phyloP scores from a whole-genome alignment of 2,113 vertebrate genomes.

The Python bivittatus region DNA sequence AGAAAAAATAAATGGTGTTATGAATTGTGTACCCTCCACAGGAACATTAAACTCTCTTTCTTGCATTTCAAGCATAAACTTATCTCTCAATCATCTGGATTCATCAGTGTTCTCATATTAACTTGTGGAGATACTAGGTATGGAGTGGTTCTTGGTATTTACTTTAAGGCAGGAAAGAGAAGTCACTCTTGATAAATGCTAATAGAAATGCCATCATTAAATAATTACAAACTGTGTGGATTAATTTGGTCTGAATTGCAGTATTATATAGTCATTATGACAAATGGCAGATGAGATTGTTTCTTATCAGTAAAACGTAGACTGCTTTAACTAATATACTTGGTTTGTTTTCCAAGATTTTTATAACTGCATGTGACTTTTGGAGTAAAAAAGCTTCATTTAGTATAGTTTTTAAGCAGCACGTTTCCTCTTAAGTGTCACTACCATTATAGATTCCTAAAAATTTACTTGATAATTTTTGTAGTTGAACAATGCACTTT shows the following conservation, averaged over 20 bases:
- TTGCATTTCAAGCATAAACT: background rate
- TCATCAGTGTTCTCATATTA: conserved; percentile 31
- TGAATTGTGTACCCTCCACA: background rate
- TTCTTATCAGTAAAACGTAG: conserved; percentile 48
- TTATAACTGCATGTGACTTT: conserved; percentile 49
- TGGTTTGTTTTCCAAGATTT: conserved; percentile 56
- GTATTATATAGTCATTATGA: conserved; percentile 63
- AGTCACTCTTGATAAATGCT: conserved; percentile 42
- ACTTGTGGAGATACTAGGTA: conserved; percentile 55
- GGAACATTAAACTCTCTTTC: background rate
- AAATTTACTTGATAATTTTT: conserved; percentile 19
- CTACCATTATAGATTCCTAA: conserved; percentile 36
- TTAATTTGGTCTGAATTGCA: conserved; percentile 70
- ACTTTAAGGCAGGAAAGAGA: conserved; percentile 57
- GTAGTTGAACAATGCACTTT: background rate
- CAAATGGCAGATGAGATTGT: conserved; percentile 55
- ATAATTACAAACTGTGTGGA: conserved; percentile 40
- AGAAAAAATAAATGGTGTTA: background rate
- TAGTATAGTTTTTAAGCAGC: conserved; percentile 3
- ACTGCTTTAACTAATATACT: conserved; percentile 60
- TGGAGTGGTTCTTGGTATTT: conserved; percentile 55
- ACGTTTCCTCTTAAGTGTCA: conserved; percentile 46
- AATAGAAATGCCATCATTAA: conserved; percentile 53
- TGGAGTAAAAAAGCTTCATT: conserved; percentile 3
- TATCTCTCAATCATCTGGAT: background rate